Base-by-base conservation (phyloP, 2,888 invertebrate genomes). In the Leucozona laternaria region DNA sequence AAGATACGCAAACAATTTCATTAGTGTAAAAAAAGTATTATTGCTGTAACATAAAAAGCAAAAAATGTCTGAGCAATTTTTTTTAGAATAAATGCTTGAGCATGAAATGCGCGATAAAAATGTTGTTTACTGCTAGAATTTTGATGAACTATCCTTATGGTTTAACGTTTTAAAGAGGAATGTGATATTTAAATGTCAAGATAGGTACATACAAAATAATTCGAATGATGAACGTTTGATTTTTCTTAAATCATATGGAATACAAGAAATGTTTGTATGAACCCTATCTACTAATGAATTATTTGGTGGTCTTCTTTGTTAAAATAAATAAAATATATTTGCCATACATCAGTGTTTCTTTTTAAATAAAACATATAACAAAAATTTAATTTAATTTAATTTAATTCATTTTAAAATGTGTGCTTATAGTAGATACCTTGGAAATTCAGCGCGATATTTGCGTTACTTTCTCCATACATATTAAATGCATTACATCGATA, bases 401-500 rank as follows among this genome's bases (percentile, higher is more conserved):
- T 72, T 7, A 57, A 57, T 43, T 72, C 2, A 57, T 37, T 68
- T 37, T 43, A 28, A 20, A 70, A n/a, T 73, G 28, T 68, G 31
- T 57, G 37, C 20, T 50, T 79, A 72, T 20, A 28, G 80, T 88
- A 78, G 53, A 86, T 92, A 98, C 98, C 98, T 97, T 98, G 98
- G 95, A 99, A 98, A 94, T 99, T 99, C 92, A 99, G 97, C 92
- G 99, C 98, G 94, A 99, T 99, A 94, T 99, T 99, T 91, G 99
- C 99, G 95, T 99, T 99, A 94, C 98, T 98, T 95, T 99, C 99
- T 93, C 99, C 99, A 93, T 96, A 97, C 93, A 96, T 96, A 95
- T 99, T 99, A 94, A 98, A 97, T 91, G 99, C 99, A 93, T 99
- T 99, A 95, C 99, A 99, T 92, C 99, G 96, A 95, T 99, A 99